Base-by-base conservation (phyloP, 2,888 invertebrate species). In the Exocentrus adspersus region DNA sequence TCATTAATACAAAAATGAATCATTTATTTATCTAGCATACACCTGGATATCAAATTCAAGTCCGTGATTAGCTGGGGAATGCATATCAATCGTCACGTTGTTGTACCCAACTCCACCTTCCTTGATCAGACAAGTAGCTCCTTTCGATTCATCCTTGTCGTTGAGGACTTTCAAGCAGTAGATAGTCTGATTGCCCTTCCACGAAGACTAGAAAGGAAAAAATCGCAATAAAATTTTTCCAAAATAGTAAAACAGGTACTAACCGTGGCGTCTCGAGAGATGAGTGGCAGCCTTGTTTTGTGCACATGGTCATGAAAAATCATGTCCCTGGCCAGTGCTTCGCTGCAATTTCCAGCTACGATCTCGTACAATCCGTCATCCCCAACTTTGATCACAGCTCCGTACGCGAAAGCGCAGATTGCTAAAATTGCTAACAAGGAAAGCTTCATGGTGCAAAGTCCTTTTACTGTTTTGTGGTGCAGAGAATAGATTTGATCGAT, bases 101-200 rank as follows among this genome's bases (percentile, higher is more conserved):
- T 57, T 64, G 41, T 70, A 62, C 20, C 62, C 63, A 6, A 69
- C 17, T 14, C 72, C 72, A 9, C 72, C 72, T 5, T 64, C 41
- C 20, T 60, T 70, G 9, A 72, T 28, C 5, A 62, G 52, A 2
- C 57, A 65, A 1, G 63, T 64, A 2, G 68, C 69, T n/a, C 65
- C 64, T 14, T 58, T 56, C 42, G 65, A 67, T 21, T 52, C 52
- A n/a, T 60, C 50, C 46, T 66, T 45, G 19, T 67, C 64, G 41
- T 70, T 72, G 7, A 66, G 19, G 2, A 1, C 68, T 57, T 64
- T 60, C 14, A 72, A 50, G 51, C 72, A 72, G 32, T 62, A 69
- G 19, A 69, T 68, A 53, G 60, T 71, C 14, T 62, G 7, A 42
- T 72, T 69, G 10, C 68, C 69, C 14, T 46, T 53, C 37, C 59